Percentiles rank a stretch among this genome's conserved stretches.
phyloP scores from a whole-genome alignment of 2,113 vertebrate species.

The Siniperca chuatsi region DNA sequence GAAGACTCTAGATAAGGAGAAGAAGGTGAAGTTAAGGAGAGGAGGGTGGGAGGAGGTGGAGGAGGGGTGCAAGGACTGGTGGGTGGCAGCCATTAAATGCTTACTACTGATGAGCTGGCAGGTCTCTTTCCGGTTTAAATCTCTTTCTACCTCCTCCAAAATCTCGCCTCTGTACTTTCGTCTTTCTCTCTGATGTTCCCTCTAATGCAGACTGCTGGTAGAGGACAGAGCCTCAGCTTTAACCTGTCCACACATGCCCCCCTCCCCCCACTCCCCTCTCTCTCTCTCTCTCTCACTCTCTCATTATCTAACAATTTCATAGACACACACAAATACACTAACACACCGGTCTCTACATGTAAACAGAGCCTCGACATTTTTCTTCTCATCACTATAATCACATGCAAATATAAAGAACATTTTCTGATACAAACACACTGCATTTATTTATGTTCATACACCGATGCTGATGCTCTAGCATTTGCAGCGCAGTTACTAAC shows the following conservation, averaged over 20 bases:
- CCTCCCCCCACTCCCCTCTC: background rate
- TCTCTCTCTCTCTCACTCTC: background rate
- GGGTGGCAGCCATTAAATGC: conserved; percentile 17
- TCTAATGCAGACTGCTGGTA: background rate
- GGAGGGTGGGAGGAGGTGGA: background rate
- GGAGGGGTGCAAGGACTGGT: background rate
- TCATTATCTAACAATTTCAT: conserved; percentile 44
- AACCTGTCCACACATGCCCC: conserved; percentile 67
- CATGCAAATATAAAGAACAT: background rate
- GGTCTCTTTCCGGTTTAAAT: conserved; percentile 2
- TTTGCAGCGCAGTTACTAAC: background rate
- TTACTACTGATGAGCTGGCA: conserved; percentile 40
- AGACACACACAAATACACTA: background rate
- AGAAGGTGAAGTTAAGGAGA: background rate
- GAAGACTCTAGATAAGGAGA: background rate
- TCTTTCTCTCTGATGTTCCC: conserved; percentile 19
- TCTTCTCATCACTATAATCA: background rate
- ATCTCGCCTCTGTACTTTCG: background rate
- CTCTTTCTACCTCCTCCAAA: background rate
- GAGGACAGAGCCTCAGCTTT: conserved; percentile 17
- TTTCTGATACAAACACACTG: background rate
- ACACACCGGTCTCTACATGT: background rate
- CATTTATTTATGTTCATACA: background rate
- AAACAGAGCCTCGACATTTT: conserved; percentile 8
- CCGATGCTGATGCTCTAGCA: conserved; percentile 1